These are phyloP conservation scores for Virgularia gustaviana DNA, from an alignment of 92 coral and sea anemone species.

Conservation along the genomic window DNA sequence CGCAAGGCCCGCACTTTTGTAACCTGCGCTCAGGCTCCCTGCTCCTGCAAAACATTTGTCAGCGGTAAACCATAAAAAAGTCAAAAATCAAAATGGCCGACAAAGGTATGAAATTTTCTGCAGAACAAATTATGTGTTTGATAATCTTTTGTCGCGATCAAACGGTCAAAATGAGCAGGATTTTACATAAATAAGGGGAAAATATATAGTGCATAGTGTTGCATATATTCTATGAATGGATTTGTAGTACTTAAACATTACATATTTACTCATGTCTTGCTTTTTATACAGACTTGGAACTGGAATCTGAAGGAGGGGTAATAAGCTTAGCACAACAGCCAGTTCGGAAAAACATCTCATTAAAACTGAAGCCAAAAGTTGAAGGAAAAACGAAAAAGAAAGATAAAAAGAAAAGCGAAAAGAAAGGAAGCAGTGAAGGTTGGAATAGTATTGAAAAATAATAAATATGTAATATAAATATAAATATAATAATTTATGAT, in stretches of 20 bases:
- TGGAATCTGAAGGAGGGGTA: constrained; percentile 70
- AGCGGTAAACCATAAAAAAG: constrained; percentile 11
- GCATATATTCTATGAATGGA: background rate
- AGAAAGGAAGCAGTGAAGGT: constrained; percentile 37
- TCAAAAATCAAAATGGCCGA: constrained; percentile 23
- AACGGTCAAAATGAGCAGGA: background rate
- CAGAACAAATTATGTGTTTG: too few relatives aligned
- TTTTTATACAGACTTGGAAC: constrained; percentile 62
- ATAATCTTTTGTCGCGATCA: background rate
- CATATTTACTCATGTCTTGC: background rate
- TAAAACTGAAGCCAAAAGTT: constrained; percentile 69
- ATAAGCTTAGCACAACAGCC: constrained; percentile 66
- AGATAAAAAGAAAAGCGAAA: constrained; percentile 63
- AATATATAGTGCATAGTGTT: background rate
- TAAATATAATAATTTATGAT: too few relatives aligned
- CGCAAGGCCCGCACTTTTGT: background rate
- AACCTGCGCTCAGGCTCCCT: background rate
- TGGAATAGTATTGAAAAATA: background rate
- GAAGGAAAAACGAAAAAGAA: constrained; percentile 71
- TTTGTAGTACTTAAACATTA: background rate
- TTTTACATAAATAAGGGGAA: too few relatives aligned
- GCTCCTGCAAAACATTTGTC: background rate
- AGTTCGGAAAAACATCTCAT: constrained; percentile 72
- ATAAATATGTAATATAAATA: too few relatives aligned
- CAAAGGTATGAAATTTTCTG: constrained; percentile 16